Evolutionary conservation across 2,797 vertebrate genomes (phyloP), one percentile per base, ranked within the genome.

Genomic region (Mionectes olivaceus): DNA sequence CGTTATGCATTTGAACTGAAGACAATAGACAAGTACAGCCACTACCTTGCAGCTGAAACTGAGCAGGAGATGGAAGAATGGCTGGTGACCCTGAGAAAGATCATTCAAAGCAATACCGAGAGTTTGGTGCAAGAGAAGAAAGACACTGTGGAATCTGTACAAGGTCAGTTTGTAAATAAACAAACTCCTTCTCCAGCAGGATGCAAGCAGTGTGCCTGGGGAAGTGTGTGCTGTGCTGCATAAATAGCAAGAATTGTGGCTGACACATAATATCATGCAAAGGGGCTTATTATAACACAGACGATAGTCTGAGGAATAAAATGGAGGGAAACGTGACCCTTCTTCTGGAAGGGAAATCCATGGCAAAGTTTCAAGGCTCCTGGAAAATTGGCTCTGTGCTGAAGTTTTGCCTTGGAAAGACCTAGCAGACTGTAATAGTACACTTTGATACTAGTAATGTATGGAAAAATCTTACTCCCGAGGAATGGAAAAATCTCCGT

Each of bases 31-130:
- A 99, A 99, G 93, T 99, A 99, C 97, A 99, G 99, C 97, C 99
- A 99, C 98, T 99, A 99, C 90, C 97, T 99, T 87, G 99, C 99
- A 13, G 99, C 99, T 17, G 99, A 99, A 95, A 99, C 97, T 1
- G 99, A 99, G 92, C 98, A 98, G 61, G 99, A 99, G 97, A 99
- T 99, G 99, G 99, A 99, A 92, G 99, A 99, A 28, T 99, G 99
- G 99, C 98, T 99, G 94, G 94, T 91, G 79, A 99, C 98, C 6
- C 97, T 99, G 95, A 99, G 97, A 91, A 99, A 99, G 96, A 99
- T 99, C 79, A 98, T 99, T 94, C 99, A 99, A 98, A 98, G 98
- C 97, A 98, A 98, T 93, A 94, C 96, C 0, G 99, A 99, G 89
- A 97, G 96, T 83, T 87, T 97, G 87, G 95, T 98, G 74, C 98